Evolutionary conservation across 92 coral and sea anemone species (phyloP).

Genomic region (Epizoanthus scotinus): DNA sequence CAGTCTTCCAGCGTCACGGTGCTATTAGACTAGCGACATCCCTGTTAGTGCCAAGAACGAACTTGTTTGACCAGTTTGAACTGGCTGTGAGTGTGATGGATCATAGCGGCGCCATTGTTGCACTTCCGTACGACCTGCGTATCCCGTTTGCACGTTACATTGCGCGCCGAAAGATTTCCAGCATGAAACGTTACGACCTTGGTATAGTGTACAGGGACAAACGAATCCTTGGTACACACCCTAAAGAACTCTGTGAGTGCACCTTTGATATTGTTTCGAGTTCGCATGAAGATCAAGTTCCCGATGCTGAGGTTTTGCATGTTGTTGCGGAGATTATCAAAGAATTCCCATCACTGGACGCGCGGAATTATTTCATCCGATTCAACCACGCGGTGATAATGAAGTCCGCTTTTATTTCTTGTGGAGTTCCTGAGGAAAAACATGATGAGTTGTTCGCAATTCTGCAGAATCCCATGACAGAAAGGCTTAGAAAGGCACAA

Average conservation of each 20-base stretch:
- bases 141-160: constrained; percentile 91
- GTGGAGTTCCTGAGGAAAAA: constrained; percentile 82
- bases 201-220: constrained; percentile 89
- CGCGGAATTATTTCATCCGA: constrained; percentile 85
- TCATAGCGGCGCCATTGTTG: constrained; percentile 85
- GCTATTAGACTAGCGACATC: constrained; percentile 81
- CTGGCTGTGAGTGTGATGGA: constrained; percentile 83
- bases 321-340: constrained; percentile 83
- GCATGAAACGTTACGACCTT: constrained; percentile 84
- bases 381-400: constrained; percentile 81
- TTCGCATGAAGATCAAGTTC: constrained; percentile 76
- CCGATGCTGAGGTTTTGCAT: constrained; percentile 90
- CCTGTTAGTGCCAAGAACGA: constrained; percentile 77
- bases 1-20: constrained; percentile 80
- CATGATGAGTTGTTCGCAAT: constrained; percentile 71
- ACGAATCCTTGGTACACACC: constrained; percentile 85
- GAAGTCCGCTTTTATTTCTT: constrained; percentile 66
- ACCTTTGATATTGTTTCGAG: constrained; percentile 90
- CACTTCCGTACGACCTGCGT: constrained; percentile 88
- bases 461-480: constrained; percentile 77
- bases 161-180: constrained; percentile 68
- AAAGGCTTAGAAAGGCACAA: constrained; percentile 68
- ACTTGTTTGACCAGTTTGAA: constrained; percentile 72
- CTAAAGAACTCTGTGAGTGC: constrained; percentile 87
- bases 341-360: constrained; percentile 78